Evolutionary conservation across 2,797 vertebrate genomes (phyloP).

Genomic region (Coranthus polyacanthus): DNA sequence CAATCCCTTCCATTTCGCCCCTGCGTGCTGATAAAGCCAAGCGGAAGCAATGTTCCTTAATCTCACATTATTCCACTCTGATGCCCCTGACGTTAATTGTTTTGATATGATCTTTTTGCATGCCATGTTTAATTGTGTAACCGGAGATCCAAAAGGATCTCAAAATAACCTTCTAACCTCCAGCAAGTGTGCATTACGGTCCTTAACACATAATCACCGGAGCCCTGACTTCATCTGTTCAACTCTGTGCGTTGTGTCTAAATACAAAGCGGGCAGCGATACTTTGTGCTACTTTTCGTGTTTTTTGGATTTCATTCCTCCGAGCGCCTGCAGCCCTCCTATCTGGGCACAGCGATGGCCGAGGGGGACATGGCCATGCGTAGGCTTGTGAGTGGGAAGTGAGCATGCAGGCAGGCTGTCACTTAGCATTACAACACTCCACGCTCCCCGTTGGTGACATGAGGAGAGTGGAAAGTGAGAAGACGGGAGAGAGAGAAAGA

Average conservation of each 20-base stretch:
- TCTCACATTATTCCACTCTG: conserved; percentile 32
- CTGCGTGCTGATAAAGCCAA: conserved; percentile 42
- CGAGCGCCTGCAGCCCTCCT: conserved; percentile 71
- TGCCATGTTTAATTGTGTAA: conserved; percentile 59
- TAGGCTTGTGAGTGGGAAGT: conserved; percentile 79
- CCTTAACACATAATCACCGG: conserved; percentile 38
- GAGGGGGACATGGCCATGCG: conserved; percentile 71
- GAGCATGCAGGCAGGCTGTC: conserved; percentile 85
- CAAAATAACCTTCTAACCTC: conserved; percentile 41
- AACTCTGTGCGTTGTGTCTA: conserved; percentile 47
- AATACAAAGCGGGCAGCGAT: conserved; percentile 54
- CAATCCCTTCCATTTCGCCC: conserved; percentile 14
- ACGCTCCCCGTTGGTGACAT: conserved; percentile 69
- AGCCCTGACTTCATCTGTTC: conserved; percentile 28
- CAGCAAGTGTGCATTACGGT: conserved; percentile 24
- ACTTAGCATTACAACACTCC: conserved; percentile 88
- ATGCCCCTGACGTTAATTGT: conserved; percentile 43
- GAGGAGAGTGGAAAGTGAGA: conserved; percentile 68
- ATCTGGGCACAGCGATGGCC: conserved; percentile 84
- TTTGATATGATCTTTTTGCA: conserved; percentile 55
- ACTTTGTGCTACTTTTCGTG: conserved; percentile 33
- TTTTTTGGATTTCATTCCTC: conserved; percentile 43
- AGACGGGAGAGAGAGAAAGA: conserved; percentile 50
- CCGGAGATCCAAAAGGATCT: conserved; percentile 32
- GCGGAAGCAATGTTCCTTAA: conserved; percentile 49